Evolutionary conservation across 2,888 invertebrate species (phyloP), one percentile per base, ranked within the genome.

Genomic region (Muschampia plurimacula): DNA sequence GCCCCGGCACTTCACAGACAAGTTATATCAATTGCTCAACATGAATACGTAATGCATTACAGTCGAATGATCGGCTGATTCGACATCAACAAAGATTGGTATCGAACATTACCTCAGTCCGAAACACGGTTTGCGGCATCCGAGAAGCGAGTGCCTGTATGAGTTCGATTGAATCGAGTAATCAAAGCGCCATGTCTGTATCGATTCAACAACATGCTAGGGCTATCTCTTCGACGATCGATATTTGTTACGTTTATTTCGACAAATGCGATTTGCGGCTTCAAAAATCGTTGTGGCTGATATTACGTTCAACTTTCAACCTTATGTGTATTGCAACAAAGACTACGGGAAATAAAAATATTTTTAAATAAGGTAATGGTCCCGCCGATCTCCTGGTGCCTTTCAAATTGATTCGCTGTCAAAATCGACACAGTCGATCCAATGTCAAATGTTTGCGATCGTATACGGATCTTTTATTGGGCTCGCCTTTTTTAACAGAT

Each of bases 121-220:
- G 84, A 85, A 85, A 88, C 87, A 87, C 82, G 84, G 82, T 81
- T 82, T 81, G 83, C 81, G 82, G 83, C 82, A 82, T 83, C 80
- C 79, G 77, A 82, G 82, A 82, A 79, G 81, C 82, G 78, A 83
- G 86, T 79, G 84, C 86, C 82, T 84, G 86, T 87, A 87, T 87
- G 84, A 88, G 86, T 87, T 84, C 87, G 88, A 90, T 88, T 90
- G 88, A 92, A 92, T 90, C 92, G 87, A 89, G 87, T 89, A 93
- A 93, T 93, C 93, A 93, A 91, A 91, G 88, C 89, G 84, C 89
- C 92, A 88, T 91, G 93, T 93, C 91, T 88, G 86, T 89, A 91
- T 91, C 90, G 89, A 91, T 90, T 87, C 90, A 89, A 91, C 91
- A 90, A 92, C 85, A 83, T 87, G 85, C 87, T 84, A 85, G 73